Percentiles rank a stretch among this genome's conserved stretches.
phyloP scores from a whole-genome alignment of 1,140 invertebrate species.

The Drosophila tani region DNA sequence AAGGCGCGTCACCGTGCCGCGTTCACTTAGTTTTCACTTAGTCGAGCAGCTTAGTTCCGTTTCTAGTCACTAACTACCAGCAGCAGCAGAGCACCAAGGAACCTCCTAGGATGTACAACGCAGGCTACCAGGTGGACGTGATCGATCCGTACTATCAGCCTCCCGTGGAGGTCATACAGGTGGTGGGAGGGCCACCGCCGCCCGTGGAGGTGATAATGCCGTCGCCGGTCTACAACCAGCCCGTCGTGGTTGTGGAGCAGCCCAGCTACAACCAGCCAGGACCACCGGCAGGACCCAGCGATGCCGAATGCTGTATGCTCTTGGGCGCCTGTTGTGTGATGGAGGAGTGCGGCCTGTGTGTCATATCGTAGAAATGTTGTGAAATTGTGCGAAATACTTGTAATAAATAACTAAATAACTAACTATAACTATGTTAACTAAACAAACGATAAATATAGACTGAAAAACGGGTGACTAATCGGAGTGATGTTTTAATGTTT shows the following conservation, averaged over 20 bases:
- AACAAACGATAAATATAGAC: constrained; percentile 41
- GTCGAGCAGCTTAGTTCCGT: constrained; percentile 25
- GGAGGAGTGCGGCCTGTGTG: constrained; percentile 65
- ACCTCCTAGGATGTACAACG: constrained; percentile 58
- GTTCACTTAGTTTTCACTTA: constrained; percentile 53
- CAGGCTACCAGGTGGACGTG: constrained; percentile 68
- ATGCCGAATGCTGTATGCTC: constrained; percentile 63
- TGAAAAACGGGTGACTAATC: constrained; percentile 15
- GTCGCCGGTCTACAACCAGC: constrained; percentile 18
- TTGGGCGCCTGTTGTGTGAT: constrained; percentile 65
- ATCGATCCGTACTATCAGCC: constrained; percentile 69
- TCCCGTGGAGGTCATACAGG: constrained; percentile 39
- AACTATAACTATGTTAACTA: constrained; percentile 16
- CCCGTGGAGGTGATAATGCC: constrained; percentile 40
- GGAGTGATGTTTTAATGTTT: constrained; percentile 27
- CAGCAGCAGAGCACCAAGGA: neutral
- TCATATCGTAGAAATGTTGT: constrained; percentile 46
- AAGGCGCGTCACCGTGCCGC: constrained; percentile 38
- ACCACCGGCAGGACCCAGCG: constrained; percentile 36
- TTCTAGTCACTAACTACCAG: constrained; percentile 20
- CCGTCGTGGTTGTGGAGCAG: constrained; percentile 44
- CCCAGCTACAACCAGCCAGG: constrained; percentile 54
- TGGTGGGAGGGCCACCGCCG: constrained; percentile 35
- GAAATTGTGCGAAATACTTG: neutral
- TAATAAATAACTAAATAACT: constrained; percentile 23